These are phyloP conservation scores for Phymatocera aterrima DNA, from an alignment of 2,888 invertebrate genomes.

Conservation along the genomic window DNA sequence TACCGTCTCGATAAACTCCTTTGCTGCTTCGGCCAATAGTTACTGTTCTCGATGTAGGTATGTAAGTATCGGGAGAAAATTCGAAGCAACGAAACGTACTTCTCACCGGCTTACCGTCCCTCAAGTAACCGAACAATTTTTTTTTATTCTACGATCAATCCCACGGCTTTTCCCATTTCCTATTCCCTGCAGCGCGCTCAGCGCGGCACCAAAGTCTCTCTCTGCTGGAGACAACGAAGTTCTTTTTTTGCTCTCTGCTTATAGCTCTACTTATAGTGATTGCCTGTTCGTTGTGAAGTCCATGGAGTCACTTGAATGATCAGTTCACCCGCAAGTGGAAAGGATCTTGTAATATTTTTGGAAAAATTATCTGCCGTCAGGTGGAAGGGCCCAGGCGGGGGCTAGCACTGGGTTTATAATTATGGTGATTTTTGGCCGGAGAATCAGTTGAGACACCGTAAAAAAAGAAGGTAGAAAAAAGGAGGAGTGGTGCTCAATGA, in stretches of 20 bases:
- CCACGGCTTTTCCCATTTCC: background rate
- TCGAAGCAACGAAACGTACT: background rate
- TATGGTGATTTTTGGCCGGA: slow-evolving; percentile 16
- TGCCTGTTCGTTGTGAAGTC: no score
- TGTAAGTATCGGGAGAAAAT: background rate
- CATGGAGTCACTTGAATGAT: no score
- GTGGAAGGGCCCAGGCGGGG: background rate
- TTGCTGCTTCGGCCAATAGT: background rate
- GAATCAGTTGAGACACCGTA: slow-evolving; percentile 2
- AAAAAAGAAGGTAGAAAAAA: background rate
- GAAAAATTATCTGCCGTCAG: no score
- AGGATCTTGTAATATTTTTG: no score
- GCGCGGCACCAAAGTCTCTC: no score
- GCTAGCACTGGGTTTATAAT: background rate
- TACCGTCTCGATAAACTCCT: slow-evolving; percentile 10
- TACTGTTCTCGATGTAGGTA: background rate
- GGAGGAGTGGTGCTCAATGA: slow-evolving; percentile 30
- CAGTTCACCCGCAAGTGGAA: no score
- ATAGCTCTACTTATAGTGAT: no score
- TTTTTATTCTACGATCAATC: background rate
- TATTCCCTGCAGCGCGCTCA: background rate
- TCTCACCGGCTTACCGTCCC: background rate
- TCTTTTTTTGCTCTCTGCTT: background rate
- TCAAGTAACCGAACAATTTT: background rate
- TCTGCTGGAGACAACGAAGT: no score